phyloP scores from a whole-genome alignment of 1,140 invertebrate genomes.

The Drosophila pallidifrons region DNA sequence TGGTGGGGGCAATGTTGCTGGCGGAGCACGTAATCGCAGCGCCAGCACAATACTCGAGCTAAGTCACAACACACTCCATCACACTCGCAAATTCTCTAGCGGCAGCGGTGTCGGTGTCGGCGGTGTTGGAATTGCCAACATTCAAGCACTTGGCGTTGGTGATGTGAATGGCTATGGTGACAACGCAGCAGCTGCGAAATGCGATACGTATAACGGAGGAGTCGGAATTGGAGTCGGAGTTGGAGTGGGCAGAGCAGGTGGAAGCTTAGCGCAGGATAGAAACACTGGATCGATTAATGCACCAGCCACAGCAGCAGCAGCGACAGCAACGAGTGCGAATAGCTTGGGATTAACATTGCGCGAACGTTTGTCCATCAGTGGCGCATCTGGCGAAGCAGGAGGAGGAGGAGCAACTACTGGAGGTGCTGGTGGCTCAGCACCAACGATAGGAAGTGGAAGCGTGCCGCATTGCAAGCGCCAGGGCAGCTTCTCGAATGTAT shows the following conservation, averaged over 20 bases:
- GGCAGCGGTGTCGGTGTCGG: slow-evolving; percentile 17
- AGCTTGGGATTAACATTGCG: slow-evolving; percentile 39
- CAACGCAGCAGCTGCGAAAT: slow-evolving; percentile 41
- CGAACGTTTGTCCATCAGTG: slow-evolving; percentile 57
- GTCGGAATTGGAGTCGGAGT: slow-evolving; percentile 8
- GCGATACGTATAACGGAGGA: slow-evolving; percentile 53
- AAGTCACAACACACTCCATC: slow-evolving; percentile 36
- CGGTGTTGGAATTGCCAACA: slow-evolving; percentile 10
- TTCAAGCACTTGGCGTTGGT: slow-evolving; percentile 6
- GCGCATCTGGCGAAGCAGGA: slow-evolving; percentile 27
- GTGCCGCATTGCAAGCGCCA: slow-evolving; percentile 70
- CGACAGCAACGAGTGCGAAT: slow-evolving; percentile 18
- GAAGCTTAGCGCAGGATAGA: slow-evolving; percentile 17
- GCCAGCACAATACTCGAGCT: slow-evolving; percentile 74
- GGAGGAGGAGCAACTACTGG: slow-evolving; percentile 29
- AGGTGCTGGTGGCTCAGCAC: slow-evolving; percentile 59
- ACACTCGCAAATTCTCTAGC: slow-evolving; percentile 57
- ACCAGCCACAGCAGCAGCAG: no score
- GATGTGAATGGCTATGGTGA: slow-evolving; percentile 61
- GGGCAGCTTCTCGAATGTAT: slow-evolving; percentile 84
- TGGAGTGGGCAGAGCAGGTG: neutral
- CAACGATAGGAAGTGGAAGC: slow-evolving; percentile 54
- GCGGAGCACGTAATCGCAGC: slow-evolving; percentile 59
- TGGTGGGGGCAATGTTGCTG: slow-evolving; percentile 49
- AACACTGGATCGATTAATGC: slow-evolving; percentile 10